A percentile compares a stretch with the other conserved stretches of the same genome.
Conservation (phyloP, 2,888 invertebrate genomes). For the Nemurella pictetii region DNA sequence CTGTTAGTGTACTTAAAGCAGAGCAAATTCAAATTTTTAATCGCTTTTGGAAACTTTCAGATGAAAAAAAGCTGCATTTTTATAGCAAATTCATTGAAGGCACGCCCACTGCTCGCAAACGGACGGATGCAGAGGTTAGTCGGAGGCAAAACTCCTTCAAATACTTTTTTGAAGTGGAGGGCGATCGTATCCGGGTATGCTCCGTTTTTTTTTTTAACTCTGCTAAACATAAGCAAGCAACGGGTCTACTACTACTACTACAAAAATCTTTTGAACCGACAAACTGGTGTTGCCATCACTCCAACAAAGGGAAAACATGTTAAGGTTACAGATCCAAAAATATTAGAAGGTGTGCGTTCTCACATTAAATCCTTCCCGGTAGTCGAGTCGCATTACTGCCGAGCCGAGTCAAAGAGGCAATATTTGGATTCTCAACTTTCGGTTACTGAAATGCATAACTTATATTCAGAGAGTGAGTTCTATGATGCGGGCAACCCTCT, state of each 20-base stretch:
- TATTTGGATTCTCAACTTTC: conserved; percentile 42
- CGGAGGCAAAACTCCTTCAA: not conserved
- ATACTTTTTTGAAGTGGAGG: not conserved
- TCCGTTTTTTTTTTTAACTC: not conserved
- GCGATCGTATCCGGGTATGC: not conserved
- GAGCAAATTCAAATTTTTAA: too few species aligned
- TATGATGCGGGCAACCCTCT: conserved; percentile 37
- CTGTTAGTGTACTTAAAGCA: too few species aligned
- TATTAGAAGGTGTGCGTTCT: not conserved
- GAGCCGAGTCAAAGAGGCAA: conserved; percentile 40
- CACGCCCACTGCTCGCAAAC: too few species aligned
- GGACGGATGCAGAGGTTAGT: not conserved
- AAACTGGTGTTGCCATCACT: not conserved
- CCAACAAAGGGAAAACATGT: not conserved
- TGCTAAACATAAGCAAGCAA: not conserved
- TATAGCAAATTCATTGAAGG: not conserved
- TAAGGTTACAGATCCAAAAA: not conserved
- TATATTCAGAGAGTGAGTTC: conserved; percentile 38
- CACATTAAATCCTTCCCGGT: conserved; percentile 44
- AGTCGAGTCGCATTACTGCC: conserved; percentile 42
- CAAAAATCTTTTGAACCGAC: not conserved
- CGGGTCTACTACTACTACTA: not conserved
- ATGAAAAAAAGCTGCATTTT: conserved; percentile 1
- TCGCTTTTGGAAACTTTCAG: too few species aligned
- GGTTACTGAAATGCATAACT: conserved; percentile 43